Conservation (phyloP, 2,797 vertebrate genomes). For the Liparis tanakae region DNA sequence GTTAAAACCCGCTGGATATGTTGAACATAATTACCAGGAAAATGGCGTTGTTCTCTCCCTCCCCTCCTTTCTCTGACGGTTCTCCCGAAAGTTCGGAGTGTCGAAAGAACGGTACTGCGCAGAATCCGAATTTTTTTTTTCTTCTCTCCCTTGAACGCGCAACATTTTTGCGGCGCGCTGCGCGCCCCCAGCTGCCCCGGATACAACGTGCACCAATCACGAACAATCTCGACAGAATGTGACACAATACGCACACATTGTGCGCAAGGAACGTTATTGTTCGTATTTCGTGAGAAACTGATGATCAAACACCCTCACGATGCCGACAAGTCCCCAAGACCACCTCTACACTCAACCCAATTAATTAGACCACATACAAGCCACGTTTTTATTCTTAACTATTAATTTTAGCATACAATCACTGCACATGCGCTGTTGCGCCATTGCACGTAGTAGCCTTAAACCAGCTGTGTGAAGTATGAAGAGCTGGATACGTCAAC, state of each 20-base stretch:
- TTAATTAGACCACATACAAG: neutral
- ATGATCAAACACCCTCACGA: neutral
- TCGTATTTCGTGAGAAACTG: neutral
- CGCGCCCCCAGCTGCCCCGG: constrained; percentile 55
- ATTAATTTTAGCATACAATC: neutral
- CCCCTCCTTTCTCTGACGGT: constrained; percentile 60
- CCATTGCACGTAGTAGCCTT: fast-evolving
- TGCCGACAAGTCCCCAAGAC: fast-evolving
- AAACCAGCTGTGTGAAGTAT: neutral
- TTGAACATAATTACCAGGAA: constrained; percentile 62
- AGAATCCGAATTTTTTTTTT: constrained; percentile 51
- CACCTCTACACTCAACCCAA: fast-evolving
- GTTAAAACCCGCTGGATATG: neutral
- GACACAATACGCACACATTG: neutral
- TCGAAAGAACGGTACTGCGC: constrained; percentile 68
- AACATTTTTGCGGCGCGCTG: constrained; percentile 38
- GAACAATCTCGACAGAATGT: neutral
- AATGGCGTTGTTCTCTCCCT: constrained; percentile 63
- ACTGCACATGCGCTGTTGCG: neutral
- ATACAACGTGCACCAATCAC: constrained; percentile 1
- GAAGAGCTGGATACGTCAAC: neutral
- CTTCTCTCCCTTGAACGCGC: constrained; percentile 59
- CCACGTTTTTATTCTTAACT: constrained; percentile 7
- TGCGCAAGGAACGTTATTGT: neutral
- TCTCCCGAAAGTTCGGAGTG: constrained; percentile 76